phyloP scores from a whole-genome alignment of 2,797 vertebrate genomes.

The Chelon auratus region DNA sequence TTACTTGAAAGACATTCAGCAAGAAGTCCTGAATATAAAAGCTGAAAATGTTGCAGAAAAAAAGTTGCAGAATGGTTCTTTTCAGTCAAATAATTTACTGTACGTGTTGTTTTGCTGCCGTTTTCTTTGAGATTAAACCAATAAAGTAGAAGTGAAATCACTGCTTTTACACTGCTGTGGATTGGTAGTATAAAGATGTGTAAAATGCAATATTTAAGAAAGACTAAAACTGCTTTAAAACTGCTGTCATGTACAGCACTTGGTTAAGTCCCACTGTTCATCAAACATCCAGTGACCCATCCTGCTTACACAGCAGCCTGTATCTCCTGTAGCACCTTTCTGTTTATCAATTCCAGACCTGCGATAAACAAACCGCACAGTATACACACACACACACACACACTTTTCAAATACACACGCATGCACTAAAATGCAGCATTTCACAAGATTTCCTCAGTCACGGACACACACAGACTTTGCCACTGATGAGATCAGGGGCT shows the following conservation, averaged over 20 bases:
- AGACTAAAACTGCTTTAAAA: too few species aligned
- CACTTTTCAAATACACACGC: constrained; percentile 1
- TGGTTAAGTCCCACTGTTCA: not conserved
- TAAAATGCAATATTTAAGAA: too few species aligned
- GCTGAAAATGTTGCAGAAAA: too few species aligned
- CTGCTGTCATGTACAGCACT: too few species aligned
- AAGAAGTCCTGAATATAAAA: too few species aligned
- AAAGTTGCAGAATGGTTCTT: too few species aligned
- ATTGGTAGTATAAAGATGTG: not conserved
- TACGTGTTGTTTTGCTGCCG: too few species aligned
- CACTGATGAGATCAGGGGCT: constrained; percentile 56
- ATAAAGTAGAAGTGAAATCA: not conserved
- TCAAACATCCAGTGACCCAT: not conserved
- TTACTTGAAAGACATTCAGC: too few species aligned
- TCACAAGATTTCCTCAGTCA: constrained; percentile 20
- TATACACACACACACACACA: not conserved
- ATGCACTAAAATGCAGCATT: constrained; percentile 1
- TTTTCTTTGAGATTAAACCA: too few species aligned
- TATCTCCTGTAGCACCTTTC: not conserved
- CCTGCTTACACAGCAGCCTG: not conserved
- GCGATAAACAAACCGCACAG: not conserved
- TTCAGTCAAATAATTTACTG: too few species aligned
- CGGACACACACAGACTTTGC: constrained; percentile 15
- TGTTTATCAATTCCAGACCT: not conserved
- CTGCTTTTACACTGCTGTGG: not conserved